phyloP scores from a whole-genome alignment of 2,888 invertebrate species.

The Coenonympha arcania region DNA sequence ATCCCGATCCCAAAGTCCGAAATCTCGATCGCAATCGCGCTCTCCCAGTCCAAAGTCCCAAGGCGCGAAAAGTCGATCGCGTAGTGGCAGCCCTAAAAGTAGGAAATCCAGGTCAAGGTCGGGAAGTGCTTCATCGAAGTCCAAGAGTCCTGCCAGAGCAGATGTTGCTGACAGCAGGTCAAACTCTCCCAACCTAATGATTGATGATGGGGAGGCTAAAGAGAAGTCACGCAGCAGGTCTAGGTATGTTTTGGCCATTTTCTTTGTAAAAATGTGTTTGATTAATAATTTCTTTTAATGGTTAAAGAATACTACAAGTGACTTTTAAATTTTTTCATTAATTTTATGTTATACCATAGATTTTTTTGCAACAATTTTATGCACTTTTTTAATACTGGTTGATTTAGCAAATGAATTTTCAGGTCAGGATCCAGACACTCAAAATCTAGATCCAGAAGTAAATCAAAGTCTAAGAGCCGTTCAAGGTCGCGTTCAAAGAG shows the following conservation, averaged over 20 bases:
- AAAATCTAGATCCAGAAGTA: conserved; percentile 58
- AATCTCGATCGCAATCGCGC: conserved; percentile 40
- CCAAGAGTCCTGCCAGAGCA: conserved; percentile 51
- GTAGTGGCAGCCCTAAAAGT: conserved; percentile 62
- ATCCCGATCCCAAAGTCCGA: conserved; percentile 49
- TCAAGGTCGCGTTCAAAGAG: conserved; percentile 63
- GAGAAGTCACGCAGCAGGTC: conserved; percentile 60
- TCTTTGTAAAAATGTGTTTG: too few species aligned
- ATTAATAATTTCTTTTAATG: too few species aligned
- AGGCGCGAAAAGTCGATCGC: conserved; percentile 50
- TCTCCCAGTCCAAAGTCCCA: conserved; percentile 41
- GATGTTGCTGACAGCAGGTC: conserved; percentile 65
- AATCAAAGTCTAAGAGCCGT: conserved; percentile 63
- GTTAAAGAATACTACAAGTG: too few species aligned
- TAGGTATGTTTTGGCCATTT: conserved; percentile 37
- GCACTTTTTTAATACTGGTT: too few species aligned
- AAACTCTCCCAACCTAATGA: conserved; percentile 70
- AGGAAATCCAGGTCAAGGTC: conserved; percentile 46
- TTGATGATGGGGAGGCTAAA: conserved; percentile 61
- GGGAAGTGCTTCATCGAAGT: conserved; percentile 49
- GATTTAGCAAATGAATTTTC: conserved; percentile 3
- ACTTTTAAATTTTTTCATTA: too few species aligned
- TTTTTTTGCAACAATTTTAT: not conserved
- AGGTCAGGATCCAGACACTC: conserved; percentile 56
- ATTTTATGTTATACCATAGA: not conserved